These are phyloP conservation scores for Nibea coibor DNA, from an alignment of 2,113 vertebrate genomes.

Conservation along the genomic window DNA sequence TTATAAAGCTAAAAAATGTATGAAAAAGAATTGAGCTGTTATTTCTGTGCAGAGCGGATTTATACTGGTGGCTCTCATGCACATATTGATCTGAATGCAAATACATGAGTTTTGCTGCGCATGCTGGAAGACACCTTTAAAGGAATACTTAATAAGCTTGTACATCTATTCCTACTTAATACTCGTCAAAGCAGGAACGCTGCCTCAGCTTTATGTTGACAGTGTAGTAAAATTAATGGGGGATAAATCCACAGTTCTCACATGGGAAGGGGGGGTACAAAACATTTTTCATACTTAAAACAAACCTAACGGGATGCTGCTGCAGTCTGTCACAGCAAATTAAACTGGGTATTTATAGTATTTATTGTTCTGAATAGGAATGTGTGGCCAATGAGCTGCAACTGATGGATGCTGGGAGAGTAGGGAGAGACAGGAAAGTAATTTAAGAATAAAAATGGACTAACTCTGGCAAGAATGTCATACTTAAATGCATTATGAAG, in stretches of 20 bases:
- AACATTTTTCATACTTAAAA: slow-evolving; percentile 11
- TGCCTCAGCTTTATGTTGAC: not conserved
- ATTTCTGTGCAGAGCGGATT: slow-evolving; percentile 9
- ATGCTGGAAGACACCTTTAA: not conserved
- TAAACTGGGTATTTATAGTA: not conserved
- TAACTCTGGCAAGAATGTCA: not conserved
- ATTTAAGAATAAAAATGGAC: not conserved
- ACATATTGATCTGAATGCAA: slow-evolving; percentile 23
- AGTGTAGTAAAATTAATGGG: not conserved
- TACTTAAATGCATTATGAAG: not conserved
- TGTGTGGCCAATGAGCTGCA: not conserved
- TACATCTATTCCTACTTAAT: slow-evolving; percentile 5
- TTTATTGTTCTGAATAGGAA: slow-evolving; percentile 7
- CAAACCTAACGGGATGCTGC: not conserved
- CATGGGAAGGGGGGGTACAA: not conserved
- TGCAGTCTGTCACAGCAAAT: not conserved
- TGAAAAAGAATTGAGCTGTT: slow-evolving; percentile 20
- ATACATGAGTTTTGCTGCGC: not conserved
- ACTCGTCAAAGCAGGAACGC: not conserved
- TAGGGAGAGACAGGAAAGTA: not conserved
- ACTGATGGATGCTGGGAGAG: slow-evolving; percentile 12
- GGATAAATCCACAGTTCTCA: not conserved
- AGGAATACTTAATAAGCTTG: not conserved
- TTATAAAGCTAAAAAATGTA: not conserved
- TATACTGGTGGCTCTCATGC: not conserved